Percentiles rank a stretch among this genome's conserved stretches.
These are phyloP conservation scores for Drosophila burlai DNA, from an alignment of 1,140 invertebrate species.

Conservation along the genomic window DNA sequence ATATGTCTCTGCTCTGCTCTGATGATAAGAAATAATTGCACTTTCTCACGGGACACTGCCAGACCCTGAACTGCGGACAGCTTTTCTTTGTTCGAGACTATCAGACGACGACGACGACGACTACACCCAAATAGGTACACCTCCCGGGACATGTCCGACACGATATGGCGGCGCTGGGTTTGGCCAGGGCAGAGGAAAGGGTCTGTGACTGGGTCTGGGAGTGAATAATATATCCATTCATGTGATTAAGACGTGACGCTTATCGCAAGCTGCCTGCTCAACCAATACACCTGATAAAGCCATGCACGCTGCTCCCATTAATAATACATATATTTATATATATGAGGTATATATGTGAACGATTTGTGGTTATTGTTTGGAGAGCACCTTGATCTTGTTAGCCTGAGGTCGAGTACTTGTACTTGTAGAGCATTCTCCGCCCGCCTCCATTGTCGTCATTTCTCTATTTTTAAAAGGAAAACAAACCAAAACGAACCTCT, in stretches of 20 bases:
- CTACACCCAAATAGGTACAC: conserved; percentile 39
- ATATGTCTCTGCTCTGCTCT: not conserved
- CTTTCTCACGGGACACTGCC: conserved; percentile 33
- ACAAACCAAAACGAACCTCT: conserved; percentile 1
- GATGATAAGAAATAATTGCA: conserved; percentile 43
- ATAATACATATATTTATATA: not conserved
- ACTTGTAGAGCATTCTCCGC: not conserved
- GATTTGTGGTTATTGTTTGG: conserved; percentile 36
- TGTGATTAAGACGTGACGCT: conserved; percentile 65
- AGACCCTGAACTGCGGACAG: conserved; percentile 23
- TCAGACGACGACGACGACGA: conserved; percentile 3
- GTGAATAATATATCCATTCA: conserved; percentile 54
- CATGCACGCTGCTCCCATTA: not conserved
- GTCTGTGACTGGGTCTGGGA: not conserved
- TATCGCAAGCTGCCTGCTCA: conserved; percentile 41
- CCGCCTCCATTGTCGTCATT: conserved; percentile 46
- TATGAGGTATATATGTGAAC: conserved; percentile 2
- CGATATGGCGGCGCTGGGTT: conserved; percentile 24
- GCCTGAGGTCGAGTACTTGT: not conserved
- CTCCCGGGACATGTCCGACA: conserved; percentile 47
- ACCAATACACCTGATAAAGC: conserved; percentile 62
- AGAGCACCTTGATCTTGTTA: conserved; percentile 44
- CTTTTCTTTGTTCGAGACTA: conserved; percentile 18
- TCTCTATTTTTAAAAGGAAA: conserved; percentile 22
- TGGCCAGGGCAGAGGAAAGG: not conserved